These are phyloP conservation scores for Taenaris catops DNA, from an alignment of 2,888 invertebrate species.

Conservation along the genomic window DNA sequence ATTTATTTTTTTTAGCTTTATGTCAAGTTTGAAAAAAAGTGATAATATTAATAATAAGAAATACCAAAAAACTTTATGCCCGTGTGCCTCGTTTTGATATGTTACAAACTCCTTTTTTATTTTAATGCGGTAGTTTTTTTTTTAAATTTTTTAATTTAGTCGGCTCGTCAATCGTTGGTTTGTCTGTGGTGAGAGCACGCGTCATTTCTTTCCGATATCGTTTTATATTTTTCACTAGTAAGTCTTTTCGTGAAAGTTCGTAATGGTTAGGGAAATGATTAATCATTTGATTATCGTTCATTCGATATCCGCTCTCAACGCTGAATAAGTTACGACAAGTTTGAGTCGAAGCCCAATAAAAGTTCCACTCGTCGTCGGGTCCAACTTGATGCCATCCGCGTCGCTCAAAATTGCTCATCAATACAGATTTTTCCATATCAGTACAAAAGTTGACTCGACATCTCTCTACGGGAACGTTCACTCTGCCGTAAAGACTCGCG, in stretches of 20 bases:
- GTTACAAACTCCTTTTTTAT: too few species aligned
- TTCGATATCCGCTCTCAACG: slow-evolving; percentile 94
- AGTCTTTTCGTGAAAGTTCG: slow-evolving; percentile 97
- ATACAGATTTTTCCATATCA: slow-evolving; percentile 94
- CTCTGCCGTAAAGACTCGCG: slow-evolving; percentile 73
- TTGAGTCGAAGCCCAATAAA: slow-evolving; percentile 96
- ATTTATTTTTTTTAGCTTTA: too few species aligned
- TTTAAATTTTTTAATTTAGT: too few species aligned
- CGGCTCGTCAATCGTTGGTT: too few species aligned
- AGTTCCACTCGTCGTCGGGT: slow-evolving; percentile 96
- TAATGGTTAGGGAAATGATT: slow-evolving; percentile 98
- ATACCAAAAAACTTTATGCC: too few species aligned
- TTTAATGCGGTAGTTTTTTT: too few species aligned
- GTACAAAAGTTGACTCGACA: slow-evolving; percentile 59
- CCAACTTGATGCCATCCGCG: slow-evolving; percentile 90
- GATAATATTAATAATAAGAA: too few species aligned
- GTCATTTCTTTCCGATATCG: slow-evolving; percentile 95
- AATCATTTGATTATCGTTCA: slow-evolving; percentile 96
- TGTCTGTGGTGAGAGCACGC: too few species aligned
- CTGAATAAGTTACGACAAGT: slow-evolving; percentile 95
- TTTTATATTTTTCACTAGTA: slow-evolving; percentile 97
- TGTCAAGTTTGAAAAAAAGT: too few species aligned
- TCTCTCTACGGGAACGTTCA: slow-evolving; percentile 39
- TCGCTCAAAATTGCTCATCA: slow-evolving; percentile 93
- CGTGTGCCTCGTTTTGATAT: too few species aligned